These are phyloP conservation scores for Neomorphus geoffroyi DNA, from an alignment of 2,797 vertebrate species.

Conservation along the genomic window DNA sequence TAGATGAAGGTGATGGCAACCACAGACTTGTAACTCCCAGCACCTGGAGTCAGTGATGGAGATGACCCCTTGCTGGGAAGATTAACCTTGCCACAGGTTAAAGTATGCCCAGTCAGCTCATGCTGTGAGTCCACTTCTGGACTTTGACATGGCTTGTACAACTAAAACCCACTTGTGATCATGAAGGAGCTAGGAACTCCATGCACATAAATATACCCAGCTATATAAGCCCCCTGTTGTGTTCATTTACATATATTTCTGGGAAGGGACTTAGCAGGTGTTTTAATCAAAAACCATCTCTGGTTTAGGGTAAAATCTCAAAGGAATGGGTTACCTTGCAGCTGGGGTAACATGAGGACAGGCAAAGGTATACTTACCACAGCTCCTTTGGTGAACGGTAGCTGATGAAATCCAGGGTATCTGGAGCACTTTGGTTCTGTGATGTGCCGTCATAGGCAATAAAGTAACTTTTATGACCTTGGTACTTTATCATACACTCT, in stretches of 20 bases:
- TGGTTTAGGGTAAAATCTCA: not conserved
- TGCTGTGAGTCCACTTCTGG: not conserved
- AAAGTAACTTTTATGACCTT: not conserved
- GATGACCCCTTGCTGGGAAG: not conserved
- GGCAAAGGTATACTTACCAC: fast-evolving
- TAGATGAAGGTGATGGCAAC: not conserved
- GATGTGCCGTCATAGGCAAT: not conserved
- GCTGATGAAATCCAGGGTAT: not conserved
- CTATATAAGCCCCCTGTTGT: too few relatives aligned
- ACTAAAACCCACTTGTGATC: too few relatives aligned
- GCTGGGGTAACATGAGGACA: not conserved
- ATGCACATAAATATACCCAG: too few relatives aligned
- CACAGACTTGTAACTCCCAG: fast-evolving
- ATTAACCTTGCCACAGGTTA: not conserved
- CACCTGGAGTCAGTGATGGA: not conserved
- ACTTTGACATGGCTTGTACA: too few relatives aligned
- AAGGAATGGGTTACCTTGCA: not conserved
- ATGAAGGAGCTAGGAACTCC: too few relatives aligned
- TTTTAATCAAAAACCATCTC: not conserved
- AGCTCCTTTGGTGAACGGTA: not conserved
- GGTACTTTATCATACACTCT: not conserved
- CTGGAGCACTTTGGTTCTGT: not conserved
- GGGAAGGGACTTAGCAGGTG: too few relatives aligned
- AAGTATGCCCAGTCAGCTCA: not conserved
- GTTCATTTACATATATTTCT: too few relatives aligned